Evolutionary conservation across 2,113 vertebrate genomes (phyloP).

Genomic region (Sapajus apella): DNA sequence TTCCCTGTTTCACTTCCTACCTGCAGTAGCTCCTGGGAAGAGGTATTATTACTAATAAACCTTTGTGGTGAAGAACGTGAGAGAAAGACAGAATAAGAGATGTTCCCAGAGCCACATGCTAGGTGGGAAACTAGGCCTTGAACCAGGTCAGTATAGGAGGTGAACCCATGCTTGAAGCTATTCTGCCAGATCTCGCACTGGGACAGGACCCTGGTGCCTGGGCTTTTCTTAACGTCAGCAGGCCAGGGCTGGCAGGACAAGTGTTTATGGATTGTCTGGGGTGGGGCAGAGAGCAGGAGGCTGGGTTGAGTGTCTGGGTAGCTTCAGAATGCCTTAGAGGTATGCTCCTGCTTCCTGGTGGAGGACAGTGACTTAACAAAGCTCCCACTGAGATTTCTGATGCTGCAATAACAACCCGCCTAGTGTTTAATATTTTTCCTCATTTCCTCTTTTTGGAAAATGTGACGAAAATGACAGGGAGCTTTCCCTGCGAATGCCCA

Average conservation of each 20-base stretch:
- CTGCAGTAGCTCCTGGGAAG: not conserved
- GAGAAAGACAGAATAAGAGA: not conserved
- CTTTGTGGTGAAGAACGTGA: not conserved
- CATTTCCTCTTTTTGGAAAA: not conserved
- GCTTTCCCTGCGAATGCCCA: not conserved
- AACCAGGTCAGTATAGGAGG: not conserved
- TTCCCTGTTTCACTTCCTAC: not conserved
- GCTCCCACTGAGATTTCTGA: constrained; percentile 30
- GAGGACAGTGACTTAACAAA: not conserved
- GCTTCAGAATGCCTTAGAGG: not conserved
- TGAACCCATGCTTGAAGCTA: accelerated
- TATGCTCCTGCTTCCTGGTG: not conserved
- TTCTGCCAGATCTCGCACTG: not conserved
- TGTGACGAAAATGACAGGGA: constrained; percentile 43
- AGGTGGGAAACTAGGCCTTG: not conserved
- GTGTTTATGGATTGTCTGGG: not conserved
- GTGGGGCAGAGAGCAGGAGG: not conserved
- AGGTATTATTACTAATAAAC: not conserved
- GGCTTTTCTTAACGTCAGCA: not conserved
- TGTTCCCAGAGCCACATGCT: not conserved
- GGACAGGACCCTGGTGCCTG: accelerated
- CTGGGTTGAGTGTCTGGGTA: not conserved
- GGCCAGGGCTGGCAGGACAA: not conserved
- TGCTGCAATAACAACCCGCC: not conserved
- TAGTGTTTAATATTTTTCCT: not conserved